Evolutionary conservation across 2,888 invertebrate species (phyloP).

Genomic region (Tenodera sinensis): DNA sequence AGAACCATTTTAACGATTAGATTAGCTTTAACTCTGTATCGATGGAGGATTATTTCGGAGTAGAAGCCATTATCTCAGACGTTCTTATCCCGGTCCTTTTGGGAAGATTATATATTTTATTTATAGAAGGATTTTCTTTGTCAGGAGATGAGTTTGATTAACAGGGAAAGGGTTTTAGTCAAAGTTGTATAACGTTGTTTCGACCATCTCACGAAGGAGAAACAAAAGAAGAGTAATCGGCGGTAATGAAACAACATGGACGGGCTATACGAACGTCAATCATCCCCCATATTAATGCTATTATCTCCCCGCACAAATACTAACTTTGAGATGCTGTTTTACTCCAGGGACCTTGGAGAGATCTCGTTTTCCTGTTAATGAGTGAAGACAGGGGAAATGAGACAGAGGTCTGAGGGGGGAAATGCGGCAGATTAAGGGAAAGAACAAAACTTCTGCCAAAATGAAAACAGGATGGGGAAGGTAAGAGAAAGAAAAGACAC

Average conservation of each 20-base stretch:
- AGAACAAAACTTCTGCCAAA: not conserved
- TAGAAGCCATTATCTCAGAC: too few relatives aligned
- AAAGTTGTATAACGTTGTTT: not conserved
- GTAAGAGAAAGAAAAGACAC: not conserved
- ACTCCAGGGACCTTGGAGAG: not conserved
- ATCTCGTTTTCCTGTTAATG: not conserved
- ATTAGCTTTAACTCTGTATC: too few relatives aligned
- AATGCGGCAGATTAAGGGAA: not conserved
- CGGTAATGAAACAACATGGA: constrained; percentile 25
- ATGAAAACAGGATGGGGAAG: not conserved
- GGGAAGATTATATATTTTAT: not conserved
- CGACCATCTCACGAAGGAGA: too few relatives aligned
- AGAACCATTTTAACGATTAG: too few relatives aligned
- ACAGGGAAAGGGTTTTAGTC: not conserved
- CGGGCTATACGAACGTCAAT: constrained; percentile 26
- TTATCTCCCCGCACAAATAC: not conserved
- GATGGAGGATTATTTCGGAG: too few relatives aligned
- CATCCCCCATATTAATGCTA: constrained; percentile 27
- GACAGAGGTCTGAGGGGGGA: too few relatives aligned
- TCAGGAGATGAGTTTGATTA: not conserved
- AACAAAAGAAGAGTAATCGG: not conserved
- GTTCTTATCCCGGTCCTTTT: too few relatives aligned
- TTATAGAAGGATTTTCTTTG: not conserved
- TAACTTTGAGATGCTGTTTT: not conserved
- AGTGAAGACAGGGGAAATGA: not conserved